Percentiles rank a stretch among this genome's conserved stretches.
These are phyloP conservation scores for Platysteira castanea DNA, from an alignment of 2,113 vertebrate species.

Conservation along the genomic window DNA sequence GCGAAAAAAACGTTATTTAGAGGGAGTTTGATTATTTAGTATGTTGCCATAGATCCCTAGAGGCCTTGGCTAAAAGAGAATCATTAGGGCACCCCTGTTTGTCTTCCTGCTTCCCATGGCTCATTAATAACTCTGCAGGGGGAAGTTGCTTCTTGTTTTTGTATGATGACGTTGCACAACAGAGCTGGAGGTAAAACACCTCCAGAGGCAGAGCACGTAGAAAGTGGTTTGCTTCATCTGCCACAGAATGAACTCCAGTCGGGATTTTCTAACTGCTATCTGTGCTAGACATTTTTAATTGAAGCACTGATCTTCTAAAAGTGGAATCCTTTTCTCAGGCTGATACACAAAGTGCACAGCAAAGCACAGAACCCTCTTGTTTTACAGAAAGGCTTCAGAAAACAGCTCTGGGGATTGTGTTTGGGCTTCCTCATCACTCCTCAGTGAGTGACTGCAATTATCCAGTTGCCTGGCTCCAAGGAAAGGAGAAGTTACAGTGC, in stretches of 20 bases:
- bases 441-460: background rate
- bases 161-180: background rate
- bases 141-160: background rate
- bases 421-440: background rate
- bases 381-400: background rate
- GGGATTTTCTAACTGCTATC: background rate
- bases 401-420: background rate
- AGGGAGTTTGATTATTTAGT: background rate
- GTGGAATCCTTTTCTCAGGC: background rate
- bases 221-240: background rate
- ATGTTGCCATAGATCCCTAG: background rate
- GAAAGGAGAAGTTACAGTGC: background rate
- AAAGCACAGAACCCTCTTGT: background rate
- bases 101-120: background rate
- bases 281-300: background rate
- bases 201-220: background rate
- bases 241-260: background rate
- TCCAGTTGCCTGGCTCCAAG: background rate
- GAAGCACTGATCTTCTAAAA: background rate
- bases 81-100: background rate
- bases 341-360: background rate
- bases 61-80: background rate
- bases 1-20: background rate
- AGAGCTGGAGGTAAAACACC: background rate
- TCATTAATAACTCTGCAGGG: background rate